A percentile compares a stretch with the other conserved stretches of the same genome.
Conservation (phyloP, 2,113 vertebrate genomes). For the Dryoscopus gambensis region DNA sequence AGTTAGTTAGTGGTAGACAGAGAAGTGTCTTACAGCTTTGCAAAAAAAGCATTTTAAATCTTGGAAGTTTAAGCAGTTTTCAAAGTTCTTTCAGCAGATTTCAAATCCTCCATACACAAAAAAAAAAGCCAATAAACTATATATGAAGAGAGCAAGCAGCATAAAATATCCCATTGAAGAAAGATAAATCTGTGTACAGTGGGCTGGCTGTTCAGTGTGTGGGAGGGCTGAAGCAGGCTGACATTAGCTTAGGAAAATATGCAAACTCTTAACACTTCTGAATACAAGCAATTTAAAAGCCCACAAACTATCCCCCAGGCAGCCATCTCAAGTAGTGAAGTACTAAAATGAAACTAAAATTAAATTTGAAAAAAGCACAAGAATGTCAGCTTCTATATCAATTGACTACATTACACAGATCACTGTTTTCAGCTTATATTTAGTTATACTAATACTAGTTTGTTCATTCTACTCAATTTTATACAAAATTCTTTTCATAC, state of each 20-base stretch:
- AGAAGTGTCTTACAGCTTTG: neutral
- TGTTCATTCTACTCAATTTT: neutral
- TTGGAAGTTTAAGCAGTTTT: neutral
- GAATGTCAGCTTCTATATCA: neutral
- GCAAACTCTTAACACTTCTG: conserved; percentile 21
- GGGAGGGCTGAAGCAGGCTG: conserved; percentile 14
- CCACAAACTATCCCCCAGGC: neutral
- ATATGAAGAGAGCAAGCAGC: neutral
- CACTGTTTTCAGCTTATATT: neutral
- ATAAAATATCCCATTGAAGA: neutral
- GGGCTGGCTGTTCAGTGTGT: neutral
- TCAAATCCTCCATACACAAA: neutral
- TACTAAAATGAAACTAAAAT: neutral
- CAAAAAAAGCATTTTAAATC: neutral
- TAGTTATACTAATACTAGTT: neutral
- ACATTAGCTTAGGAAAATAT: conserved; percentile 41
- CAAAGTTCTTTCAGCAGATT: neutral
- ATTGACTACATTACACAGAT: neutral
- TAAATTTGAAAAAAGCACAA: neutral
- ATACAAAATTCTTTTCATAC: neutral
- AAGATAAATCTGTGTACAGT: neutral
- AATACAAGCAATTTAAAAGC: conserved; percentile 21
- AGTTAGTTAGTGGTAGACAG: neutral
- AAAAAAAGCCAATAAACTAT: neutral
- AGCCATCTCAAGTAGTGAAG: neutral